Evolutionary conservation across 1,140 invertebrate species (phyloP).

Genomic region (Dendroctonus ponderosae): DNA sequence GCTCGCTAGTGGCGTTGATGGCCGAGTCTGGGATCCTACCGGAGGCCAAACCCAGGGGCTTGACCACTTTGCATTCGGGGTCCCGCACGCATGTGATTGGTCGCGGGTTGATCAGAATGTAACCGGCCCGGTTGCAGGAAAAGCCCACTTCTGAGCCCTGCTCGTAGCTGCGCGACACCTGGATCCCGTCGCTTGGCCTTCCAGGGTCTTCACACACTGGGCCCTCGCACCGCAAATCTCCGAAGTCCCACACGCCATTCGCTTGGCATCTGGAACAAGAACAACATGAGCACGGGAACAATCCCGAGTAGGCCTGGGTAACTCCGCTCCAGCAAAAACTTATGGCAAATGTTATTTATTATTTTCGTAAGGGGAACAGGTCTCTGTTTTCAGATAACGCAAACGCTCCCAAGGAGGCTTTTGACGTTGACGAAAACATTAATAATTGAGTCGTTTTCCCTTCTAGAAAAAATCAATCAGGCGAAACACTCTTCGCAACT

Average conservation of each 20-base stretch:
- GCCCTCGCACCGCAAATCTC: slow-evolving; percentile 91
- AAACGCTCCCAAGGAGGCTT: too few species aligned
- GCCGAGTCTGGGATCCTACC: slow-evolving; percentile 89
- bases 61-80: slow-evolving; percentile 91
- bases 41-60: slow-evolving; percentile 86
- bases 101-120: slow-evolving; percentile 86
- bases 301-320: too few species aligned
- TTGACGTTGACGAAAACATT: too few species aligned
- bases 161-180: slow-evolving; percentile 88
- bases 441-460: too few species aligned
- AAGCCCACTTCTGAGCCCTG: slow-evolving; percentile 89
- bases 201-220: slow-evolving; percentile 95
- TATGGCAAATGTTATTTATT: too few species aligned
- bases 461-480: too few species aligned
- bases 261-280: slow-evolving; percentile 67
- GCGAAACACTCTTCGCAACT: too few species aligned
- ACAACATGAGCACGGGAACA: too few species aligned
- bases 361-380: too few species aligned
- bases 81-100: slow-evolving; percentile 89
- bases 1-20: slow-evolving; percentile 93
- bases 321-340: too few species aligned
- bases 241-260: slow-evolving; percentile 96
- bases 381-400: too few species aligned
- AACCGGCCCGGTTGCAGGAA: slow-evolving; percentile 85
- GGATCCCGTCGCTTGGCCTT: slow-evolving; percentile 85